Percentiles rank a stretch among this genome's conserved stretches.
Evolutionary conservation across 2,797 vertebrate species (phyloP).

Genomic region (Aplochiton taeniatus): DNA sequence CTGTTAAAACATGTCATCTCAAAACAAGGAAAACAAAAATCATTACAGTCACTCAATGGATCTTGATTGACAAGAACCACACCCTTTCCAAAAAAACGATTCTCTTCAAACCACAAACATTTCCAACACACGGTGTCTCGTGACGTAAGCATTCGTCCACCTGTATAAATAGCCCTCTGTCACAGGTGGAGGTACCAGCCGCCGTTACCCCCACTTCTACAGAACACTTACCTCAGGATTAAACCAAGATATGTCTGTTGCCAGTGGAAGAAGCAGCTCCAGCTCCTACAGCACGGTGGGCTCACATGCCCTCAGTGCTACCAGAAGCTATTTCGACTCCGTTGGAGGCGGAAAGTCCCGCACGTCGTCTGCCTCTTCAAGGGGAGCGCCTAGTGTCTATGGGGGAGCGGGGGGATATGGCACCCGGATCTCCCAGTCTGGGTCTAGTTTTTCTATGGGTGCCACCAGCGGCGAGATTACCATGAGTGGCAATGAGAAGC

Average conservation of each 20-base stretch:
- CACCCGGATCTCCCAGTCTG: constrained; percentile 41
- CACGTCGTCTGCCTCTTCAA: not conserved
- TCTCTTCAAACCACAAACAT: constrained; percentile 32
- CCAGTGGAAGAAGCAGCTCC: not conserved
- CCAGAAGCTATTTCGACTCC: not conserved
- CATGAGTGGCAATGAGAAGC: constrained; percentile 44
- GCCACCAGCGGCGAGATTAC: not conserved
- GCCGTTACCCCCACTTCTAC: constrained; percentile 10
- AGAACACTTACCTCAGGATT: constrained; percentile 17
- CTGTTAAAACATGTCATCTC: not conserved
- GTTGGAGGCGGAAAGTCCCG: not conserved
- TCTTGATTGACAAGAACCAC: constrained; percentile 14
- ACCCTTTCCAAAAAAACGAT: constrained; percentile 28
- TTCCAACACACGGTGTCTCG: not conserved
- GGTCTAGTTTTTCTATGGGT: constrained; percentile 4
- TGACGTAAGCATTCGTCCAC: constrained; percentile 1
- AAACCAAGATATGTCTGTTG: constrained; percentile 30
- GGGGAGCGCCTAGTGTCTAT: constrained; percentile 41
- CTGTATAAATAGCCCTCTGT: constrained; percentile 1
- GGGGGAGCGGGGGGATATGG: constrained; percentile 47
- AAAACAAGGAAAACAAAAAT: not conserved
- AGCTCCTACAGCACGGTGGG: not conserved
- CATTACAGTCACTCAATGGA: not conserved
- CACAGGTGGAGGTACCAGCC: too few relatives aligned
- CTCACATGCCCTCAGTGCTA: not conserved